Evolutionary conservation across 2,113 vertebrate genomes (phyloP).

Genomic region (Menura novaehollandiae): DNA sequence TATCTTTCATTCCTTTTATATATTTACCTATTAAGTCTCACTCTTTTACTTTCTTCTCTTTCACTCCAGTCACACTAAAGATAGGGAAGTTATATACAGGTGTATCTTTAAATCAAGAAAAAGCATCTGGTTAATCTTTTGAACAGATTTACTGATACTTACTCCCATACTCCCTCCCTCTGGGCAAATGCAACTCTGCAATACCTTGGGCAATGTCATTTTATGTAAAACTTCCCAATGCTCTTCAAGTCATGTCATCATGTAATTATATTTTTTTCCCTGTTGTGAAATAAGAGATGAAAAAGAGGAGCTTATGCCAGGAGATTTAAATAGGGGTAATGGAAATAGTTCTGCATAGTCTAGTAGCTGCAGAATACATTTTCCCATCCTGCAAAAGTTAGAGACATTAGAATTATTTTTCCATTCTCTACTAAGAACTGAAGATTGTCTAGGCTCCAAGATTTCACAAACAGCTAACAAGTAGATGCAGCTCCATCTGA

Average conservation of each 20-base stretch:
- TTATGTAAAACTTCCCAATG: constrained; percentile 58
- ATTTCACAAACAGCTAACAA: background rate
- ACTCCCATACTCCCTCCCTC: constrained; percentile 51
- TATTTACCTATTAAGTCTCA: constrained; percentile 36
- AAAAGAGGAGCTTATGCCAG: constrained; percentile 48
- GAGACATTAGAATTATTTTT: background rate
- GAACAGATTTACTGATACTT: constrained; percentile 28
- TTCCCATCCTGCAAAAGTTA: constrained; percentile 32
- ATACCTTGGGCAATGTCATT: constrained; percentile 51
- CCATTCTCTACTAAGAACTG: background rate
- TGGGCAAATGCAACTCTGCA: constrained; percentile 31
- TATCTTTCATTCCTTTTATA: constrained; percentile 28
- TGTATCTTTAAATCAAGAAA: constrained; percentile 41
- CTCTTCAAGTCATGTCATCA: constrained; percentile 52
- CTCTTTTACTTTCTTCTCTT: constrained; percentile 4
- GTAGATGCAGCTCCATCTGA: background rate
- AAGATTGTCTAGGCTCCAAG: background rate
- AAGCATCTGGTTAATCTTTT: constrained; percentile 45
- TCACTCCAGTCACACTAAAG: background rate
- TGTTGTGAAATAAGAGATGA: constrained; percentile 62
- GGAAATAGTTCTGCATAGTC: constrained; percentile 41
- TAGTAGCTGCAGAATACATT: constrained; percentile 13
- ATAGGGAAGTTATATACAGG: constrained; percentile 15
- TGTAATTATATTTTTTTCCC: constrained; percentile 58
- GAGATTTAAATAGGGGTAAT: constrained; percentile 44